Conservation (phyloP, 2,797 vertebrate species). For the Mus caroli region DNA sequence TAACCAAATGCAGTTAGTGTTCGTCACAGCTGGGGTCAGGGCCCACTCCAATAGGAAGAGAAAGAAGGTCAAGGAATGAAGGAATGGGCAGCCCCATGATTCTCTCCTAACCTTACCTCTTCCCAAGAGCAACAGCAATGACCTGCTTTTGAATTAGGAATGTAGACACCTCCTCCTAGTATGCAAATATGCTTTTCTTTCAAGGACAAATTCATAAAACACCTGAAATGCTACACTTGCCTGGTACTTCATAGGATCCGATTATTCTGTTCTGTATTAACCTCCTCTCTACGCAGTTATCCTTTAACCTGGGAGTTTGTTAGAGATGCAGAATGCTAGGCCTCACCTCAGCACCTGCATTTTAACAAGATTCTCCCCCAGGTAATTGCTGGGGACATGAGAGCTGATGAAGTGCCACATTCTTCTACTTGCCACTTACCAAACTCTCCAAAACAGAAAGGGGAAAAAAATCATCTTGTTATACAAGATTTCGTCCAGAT, state of each 20-base stretch:
- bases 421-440: not conserved
- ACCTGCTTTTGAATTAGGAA: constrained; percentile 41
- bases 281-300: not conserved
- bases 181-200: constrained; percentile 14
- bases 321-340: not conserved
- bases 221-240: constrained; percentile 29
- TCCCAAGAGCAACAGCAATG: not conserved
- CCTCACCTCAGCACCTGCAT: not conserved
- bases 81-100: not conserved
- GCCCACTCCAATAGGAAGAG: not conserved
- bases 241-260: not conserved
- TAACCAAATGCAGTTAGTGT: not conserved
- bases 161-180: not conserved
- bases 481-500: not conserved
- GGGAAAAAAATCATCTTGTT: not conserved
- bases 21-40: not conserved
- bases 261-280: not conserved
- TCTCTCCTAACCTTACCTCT: not conserved
- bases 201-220: constrained; percentile 46
- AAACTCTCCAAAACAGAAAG: constrained; percentile 5
- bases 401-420: not conserved
- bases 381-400: not conserved
- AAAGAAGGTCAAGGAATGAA: not conserved
- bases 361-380: not conserved
- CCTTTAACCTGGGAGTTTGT: not conserved